Evolutionary conservation across 2,888 invertebrate species (phyloP), one percentile per base, ranked within the genome.

Genomic region (Calameuta pallipes): DNA sequence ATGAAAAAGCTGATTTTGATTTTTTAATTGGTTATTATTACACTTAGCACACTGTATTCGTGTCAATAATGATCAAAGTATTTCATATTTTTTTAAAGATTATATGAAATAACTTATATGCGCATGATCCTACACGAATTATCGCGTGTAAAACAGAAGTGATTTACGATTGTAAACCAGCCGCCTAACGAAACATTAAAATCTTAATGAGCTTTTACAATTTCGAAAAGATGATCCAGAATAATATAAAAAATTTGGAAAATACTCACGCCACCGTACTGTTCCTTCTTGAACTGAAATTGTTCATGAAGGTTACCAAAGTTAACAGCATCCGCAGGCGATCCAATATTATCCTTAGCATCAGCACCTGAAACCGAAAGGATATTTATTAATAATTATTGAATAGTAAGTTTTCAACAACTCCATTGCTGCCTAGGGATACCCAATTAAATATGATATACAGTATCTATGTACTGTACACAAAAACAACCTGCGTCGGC

Each of bases 331-430:
- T 90, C 92, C 36, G 90, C 89, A 13, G 92, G 92, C 4, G 94
- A 93, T 13, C 94, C 94, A 77, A 94, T 94, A 85, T 94, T 94
- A 80, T 92, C 92, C 81, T 91, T 92, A 0, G 94, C 93, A 88
- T 94, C 93, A 75, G 91, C 91, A 73, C 91, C 92, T 92, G 80
- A 78, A 89, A 85, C 33, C 80, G 74, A 75, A 73, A 33, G 35
- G 6, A 76, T 15, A 33, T 15, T 30, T 75, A 56, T 56, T 56
- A 23, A 56, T 2, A 56, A 23, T 56, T 56, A 56, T 56, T 56
- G 2, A 23, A 56, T 56, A 23, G 2, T 9, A 56, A 56, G 23
- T 23, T 23, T 56, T 56, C 41, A 56, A 23, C 41, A 56, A 56
- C 9, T 23, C 23, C 41, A 56, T 56, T 23, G 9, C 41, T 56